Evolutionary conservation across 1,140 invertebrate genomes (phyloP).

Genomic region (Saccostrea echinata): DNA sequence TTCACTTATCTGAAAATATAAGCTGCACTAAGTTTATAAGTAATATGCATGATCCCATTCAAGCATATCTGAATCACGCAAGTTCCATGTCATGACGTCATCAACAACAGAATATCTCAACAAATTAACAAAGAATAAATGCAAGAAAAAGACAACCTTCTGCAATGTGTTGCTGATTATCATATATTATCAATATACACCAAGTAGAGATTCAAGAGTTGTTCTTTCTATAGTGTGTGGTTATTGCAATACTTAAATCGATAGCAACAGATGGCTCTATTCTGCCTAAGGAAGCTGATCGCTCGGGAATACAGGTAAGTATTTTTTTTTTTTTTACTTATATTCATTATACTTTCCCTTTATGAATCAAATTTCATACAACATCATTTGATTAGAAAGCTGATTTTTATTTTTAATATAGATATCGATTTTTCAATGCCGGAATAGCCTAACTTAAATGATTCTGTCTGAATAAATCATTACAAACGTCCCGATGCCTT

Average conservation of each 20-base stretch:
- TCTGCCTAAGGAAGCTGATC: background rate
- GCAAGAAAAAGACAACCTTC: background rate
- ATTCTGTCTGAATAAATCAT: background rate
- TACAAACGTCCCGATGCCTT: background rate
- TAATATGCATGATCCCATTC: too few relatives aligned
- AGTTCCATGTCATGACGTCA: too few relatives aligned
- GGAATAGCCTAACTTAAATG: background rate
- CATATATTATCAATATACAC: background rate
- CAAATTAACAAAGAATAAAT: background rate
- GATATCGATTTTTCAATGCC: background rate
- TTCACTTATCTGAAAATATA: too few relatives aligned
- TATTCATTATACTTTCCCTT: background rate
- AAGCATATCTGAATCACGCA: too few relatives aligned
- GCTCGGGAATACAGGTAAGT: background rate
- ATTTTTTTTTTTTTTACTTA: background rate
- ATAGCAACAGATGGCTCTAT: slow-evolving; percentile 8
- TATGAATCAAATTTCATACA: background rate
- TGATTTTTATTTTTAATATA: background rate
- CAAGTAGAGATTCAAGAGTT: background rate
- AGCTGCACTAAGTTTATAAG: too few relatives aligned
- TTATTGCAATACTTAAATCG: background rate
- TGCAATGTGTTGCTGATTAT: background rate
- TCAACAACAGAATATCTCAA: background rate
- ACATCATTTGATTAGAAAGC: background rate
- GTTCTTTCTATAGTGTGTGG: background rate